Percentiles rank a stretch among this genome's conserved stretches.
Conservation (phyloP, 2,888 invertebrate species). For the Ceriagrion tenellum region DNA sequence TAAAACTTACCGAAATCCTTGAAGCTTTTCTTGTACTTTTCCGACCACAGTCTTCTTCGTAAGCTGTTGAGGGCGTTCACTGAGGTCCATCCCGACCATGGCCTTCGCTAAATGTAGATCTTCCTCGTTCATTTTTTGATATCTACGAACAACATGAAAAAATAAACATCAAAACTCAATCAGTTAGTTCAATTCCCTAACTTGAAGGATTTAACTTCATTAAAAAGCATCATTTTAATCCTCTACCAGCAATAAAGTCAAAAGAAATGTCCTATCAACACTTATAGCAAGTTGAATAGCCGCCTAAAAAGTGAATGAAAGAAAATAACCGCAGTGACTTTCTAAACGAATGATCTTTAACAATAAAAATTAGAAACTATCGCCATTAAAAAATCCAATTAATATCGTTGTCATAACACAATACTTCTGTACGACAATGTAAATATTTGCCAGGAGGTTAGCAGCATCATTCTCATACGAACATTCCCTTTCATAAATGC, state of each 20-base stretch:
- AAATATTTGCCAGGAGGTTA: neutral
- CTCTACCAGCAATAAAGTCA: neutral
- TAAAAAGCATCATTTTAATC: neutral
- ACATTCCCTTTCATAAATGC: slow-evolving; percentile 9
- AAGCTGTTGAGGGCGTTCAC: slow-evolving; percentile 75
- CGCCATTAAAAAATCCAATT: neutral
- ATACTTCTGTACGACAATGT: neutral
- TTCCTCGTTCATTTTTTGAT: slow-evolving; percentile 84
- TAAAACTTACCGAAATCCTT: slow-evolving; percentile 83
- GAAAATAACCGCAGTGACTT: slow-evolving; percentile 19
- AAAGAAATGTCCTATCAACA: neutral
- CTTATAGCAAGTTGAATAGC: slow-evolving; percentile 54
- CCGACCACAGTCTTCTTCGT: slow-evolving; percentile 82
- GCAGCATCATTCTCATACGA: neutral
- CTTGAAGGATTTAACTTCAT: neutral
- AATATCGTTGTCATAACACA: neutral
- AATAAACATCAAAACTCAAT: neutral
- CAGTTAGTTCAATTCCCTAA: neutral
- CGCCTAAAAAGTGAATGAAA: slow-evolving; percentile 50
- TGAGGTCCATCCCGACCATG: slow-evolving; percentile 82
- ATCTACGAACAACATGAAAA: neutral
- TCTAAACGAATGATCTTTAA: neutral
- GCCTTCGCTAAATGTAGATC: slow-evolving; percentile 87
- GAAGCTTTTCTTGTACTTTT: slow-evolving; percentile 84
- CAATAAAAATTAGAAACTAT: neutral